Evolutionary conservation across 2,113 vertebrate genomes (phyloP).

Genomic region (Upupa epops): DNA sequence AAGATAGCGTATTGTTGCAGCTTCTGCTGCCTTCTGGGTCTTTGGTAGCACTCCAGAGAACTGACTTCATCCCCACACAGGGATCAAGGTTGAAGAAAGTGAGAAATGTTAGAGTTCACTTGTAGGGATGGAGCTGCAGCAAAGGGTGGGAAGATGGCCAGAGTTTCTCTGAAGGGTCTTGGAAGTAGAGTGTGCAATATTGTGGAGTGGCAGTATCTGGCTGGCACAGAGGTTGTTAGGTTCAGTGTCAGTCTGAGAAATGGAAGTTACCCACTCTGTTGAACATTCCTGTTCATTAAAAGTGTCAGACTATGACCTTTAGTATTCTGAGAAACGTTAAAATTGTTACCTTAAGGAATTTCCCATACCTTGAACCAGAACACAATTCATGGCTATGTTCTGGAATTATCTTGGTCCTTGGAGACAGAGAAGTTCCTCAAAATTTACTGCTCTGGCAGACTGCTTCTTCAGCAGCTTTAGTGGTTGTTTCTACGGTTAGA

Average conservation of each 20-base stretch:
- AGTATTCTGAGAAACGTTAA: constrained; percentile 35
- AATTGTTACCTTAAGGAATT: constrained; percentile 64
- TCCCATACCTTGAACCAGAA: constrained; percentile 47
- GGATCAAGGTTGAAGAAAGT: neutral
- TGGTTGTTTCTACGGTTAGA: constrained; percentile 31
- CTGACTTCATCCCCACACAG: neutral
- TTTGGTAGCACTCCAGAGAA: neutral
- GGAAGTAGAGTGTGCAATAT: neutral
- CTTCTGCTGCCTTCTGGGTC: neutral
- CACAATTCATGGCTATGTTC: constrained; percentile 18
- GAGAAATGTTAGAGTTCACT: neutral
- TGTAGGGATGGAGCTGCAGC: neutral
- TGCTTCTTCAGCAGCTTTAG: constrained; percentile 17
- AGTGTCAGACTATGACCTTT: constrained; percentile 48
- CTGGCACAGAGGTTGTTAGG: neutral
- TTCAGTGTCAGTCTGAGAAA: neutral
- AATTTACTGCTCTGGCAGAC: constrained; percentile 55
- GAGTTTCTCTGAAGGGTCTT: neutral
- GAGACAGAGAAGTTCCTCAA: constrained; percentile 28
- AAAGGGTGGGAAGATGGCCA: neutral
- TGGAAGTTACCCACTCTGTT: neutral
- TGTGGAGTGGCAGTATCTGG: neutral
- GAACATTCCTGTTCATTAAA: neutral
- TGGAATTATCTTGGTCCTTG: constrained; percentile 43
- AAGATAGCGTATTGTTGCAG: neutral